A percentile compares a stretch with the other conserved stretches of the same genome.
These are phyloP conservation scores for Yponomeuta sedellus DNA, from an alignment of 2,888 invertebrate genomes.

Conservation along the genomic window DNA sequence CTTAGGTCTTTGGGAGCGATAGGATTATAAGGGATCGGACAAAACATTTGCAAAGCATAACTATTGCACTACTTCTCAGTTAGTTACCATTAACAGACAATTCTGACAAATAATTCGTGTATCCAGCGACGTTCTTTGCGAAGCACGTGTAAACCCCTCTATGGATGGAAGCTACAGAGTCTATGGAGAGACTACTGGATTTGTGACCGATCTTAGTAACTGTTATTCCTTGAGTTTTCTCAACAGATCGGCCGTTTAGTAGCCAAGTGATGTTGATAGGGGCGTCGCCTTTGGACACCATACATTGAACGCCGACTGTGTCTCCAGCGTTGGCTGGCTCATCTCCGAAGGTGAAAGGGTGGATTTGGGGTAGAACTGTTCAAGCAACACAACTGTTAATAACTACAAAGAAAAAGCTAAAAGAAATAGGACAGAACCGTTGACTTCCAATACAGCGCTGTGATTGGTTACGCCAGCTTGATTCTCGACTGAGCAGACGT, in stretches of 20 bases:
- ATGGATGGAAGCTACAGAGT: conserved; percentile 83
- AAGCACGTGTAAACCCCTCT: conserved; percentile 85
- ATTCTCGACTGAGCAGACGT: conserved; percentile 84
- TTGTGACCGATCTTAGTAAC: conserved; percentile 78
- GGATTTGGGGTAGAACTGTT: conserved; percentile 85
- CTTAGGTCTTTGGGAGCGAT: neutral
- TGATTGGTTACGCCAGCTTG: conserved; percentile 81
- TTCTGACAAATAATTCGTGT: conserved; percentile 78
- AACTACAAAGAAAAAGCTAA: conserved; percentile 24
- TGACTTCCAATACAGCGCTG: conserved; percentile 82
- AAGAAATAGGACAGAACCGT: conserved; percentile 71
- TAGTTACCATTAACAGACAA: conserved; percentile 84
- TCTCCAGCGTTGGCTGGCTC: conserved; percentile 87
- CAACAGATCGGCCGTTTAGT: conserved; percentile 79
- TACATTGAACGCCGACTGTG: conserved; percentile 83
- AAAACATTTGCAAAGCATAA: conserved; percentile 10
- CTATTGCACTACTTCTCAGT: neutral
- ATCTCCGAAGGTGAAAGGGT: conserved; percentile 86
- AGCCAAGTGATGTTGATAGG: conserved; percentile 87
- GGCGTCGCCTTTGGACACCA: conserved; percentile 86
- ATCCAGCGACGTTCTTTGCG: conserved; percentile 81
- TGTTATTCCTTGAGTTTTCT: conserved; percentile 70
- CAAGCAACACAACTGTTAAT: conserved; percentile 20
- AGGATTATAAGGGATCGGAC: conserved; percentile 18
- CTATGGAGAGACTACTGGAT: conserved; percentile 83